Base-by-base conservation (phyloP, 1,140 invertebrate species). In the Cardiocondyla obscurior region DNA sequence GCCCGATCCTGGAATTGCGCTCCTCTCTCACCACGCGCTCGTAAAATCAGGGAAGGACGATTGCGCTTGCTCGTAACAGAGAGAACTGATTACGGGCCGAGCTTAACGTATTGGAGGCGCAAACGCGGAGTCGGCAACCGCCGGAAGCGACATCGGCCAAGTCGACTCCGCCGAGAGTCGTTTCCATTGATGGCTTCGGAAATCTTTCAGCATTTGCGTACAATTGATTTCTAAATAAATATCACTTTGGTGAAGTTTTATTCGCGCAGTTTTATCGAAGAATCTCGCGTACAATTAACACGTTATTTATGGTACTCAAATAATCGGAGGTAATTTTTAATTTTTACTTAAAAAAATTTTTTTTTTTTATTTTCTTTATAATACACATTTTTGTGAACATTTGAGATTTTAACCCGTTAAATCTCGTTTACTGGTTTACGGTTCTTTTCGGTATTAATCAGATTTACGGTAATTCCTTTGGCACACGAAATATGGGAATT, bases 21-120 rank as follows among this genome's bases (percentile, higher is more conserved):
- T 79, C 14, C 22, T 58, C 55, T 62, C 72, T 44, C 64, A 58
- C 83, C 42, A 36, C 49, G 10, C 19, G 85, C 62, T 88, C 81
- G 87, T 85, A 81, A 88, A 85, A 79, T 79, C 67, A 60, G 33
- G 22, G 72, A 82, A 25, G 39, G 76, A 51, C 53, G 65, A 83
- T 72, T 44, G 77, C 25, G 49, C 14, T 39, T 33, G 46, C 30
- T 73, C 58, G 65, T 72, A 65, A 65, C 25, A 12, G 55, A 53
- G 60, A 60, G 44, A 60, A 76, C 70, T 81, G 79, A 84, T 83
- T 73, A 51, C 67, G 55, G 28, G n/a, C 10, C 57, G 60, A 51
- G 39, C 49, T 22, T 46, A 73, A 85, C 70, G 33, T 72, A 70
- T 65, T 39, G 49, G 25, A 64, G 49, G n/a, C 60, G 57, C 57